Evolutionary conservation across 2,113 vertebrate genomes (phyloP), one percentile per base, ranked within the genome.

Genomic region (Girardinichthys multiradiatus): DNA sequence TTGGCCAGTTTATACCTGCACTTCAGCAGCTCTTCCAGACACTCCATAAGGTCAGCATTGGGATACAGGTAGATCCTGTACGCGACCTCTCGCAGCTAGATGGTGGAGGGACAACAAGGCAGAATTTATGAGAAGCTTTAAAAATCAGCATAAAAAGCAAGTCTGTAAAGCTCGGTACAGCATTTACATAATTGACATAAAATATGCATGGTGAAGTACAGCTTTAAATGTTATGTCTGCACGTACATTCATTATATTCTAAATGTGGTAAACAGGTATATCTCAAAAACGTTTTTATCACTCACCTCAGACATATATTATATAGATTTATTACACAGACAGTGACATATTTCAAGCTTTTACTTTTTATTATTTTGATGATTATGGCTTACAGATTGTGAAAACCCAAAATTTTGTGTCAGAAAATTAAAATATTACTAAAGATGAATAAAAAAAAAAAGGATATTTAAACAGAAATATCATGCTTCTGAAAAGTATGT

Each of bases 1-100:
- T 95, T 95, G 17, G 98, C 97, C 86, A 99, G 90, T 26, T 90
- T 92, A 80, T 98, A 91, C 85, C 98, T 92, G 82, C 89, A 96
- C 2, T 74, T 87, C 74, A 99, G 95, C 72, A 99, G 4, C 19
- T 98, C 96, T 28, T 98, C 96, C 76, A 99, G 90, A 37, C 95
- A 94, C 1, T 74, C 84, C 92, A 98, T 14, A 42, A 97, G 91
- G 8, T 93, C 91, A 45, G 88, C 14, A 9, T 95, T 96, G 4
- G 98, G 96, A 80, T 98, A 96, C 10, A 98, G 95, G 73, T 97
- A 99, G 83, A 99, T 92, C 91, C 95, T 97, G 87, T 98, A 99
- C 67, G 98, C 98, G 24, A 96, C 96, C 92, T 99, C 98, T 79
- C 98, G 93, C 8, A 98, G 95, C 98, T 99, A 66, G 63, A 14